Evolutionary conservation across 2,113 vertebrate genomes (phyloP).

Genomic region (Ahaetulla prasina): DNA sequence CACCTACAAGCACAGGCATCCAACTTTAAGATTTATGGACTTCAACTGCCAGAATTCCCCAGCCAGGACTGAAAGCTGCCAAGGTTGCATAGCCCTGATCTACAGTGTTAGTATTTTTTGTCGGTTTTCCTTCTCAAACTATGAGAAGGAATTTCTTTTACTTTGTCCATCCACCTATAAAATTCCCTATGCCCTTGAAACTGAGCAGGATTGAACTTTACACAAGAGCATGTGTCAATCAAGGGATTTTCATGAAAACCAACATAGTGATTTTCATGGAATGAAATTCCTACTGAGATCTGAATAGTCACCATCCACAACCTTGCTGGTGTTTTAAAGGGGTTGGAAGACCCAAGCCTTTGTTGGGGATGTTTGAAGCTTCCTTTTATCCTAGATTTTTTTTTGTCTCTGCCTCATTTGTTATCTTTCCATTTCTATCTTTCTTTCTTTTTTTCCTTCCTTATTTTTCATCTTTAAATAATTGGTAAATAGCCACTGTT

Average conservation of each 20-base stretch:
- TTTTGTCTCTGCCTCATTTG: neutral
- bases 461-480: too few species aligned
- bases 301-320: neutral
- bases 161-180: neutral
- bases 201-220: neutral
- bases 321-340: neutral
- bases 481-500: too few species aligned
- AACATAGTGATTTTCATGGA: neutral
- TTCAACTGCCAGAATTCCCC: too few species aligned
- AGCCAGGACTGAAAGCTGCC: too few species aligned
- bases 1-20: neutral
- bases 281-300: neutral
- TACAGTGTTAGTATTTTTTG: too few species aligned
- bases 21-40: neutral
- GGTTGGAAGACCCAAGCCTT: neutral
- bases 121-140: too few species aligned
- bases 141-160: neutral
- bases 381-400: neutral
- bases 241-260: neutral
- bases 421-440: too few species aligned
- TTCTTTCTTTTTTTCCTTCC: too few species aligned
- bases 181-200: neutral
- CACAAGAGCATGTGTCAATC: neutral
- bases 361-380: neutral
- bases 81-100: neutral